Evolutionary conservation across 2,888 invertebrate species (phyloP).

Genomic region (Hirtodrosophila duncani): DNA sequence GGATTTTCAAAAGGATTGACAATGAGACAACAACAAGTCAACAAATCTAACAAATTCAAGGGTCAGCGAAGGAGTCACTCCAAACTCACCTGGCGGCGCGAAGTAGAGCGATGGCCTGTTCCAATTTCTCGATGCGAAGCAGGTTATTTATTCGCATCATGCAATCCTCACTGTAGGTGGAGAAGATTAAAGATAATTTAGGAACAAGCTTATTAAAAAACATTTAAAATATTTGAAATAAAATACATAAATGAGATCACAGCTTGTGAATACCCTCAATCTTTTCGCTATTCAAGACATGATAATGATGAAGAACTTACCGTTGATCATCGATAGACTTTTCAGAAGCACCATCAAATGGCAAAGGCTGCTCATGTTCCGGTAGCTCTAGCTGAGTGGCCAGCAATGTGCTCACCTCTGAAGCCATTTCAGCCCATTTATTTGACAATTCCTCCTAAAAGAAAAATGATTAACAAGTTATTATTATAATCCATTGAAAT

Average conservation of each 20-base stretch:
- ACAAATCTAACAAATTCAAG: too few relatives aligned
- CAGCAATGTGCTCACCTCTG: constrained; percentile 82
- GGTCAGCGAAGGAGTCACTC: too few relatives aligned
- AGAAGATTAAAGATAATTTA: constrained; percentile 41
- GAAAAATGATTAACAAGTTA: too few relatives aligned
- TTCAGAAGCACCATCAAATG: constrained; percentile 92
- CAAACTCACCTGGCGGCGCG: constrained; percentile 85
- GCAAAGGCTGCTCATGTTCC: constrained; percentile 82
- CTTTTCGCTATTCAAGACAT: neutral
- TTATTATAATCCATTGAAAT: too few relatives aligned
- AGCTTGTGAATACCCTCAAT: too few relatives aligned
- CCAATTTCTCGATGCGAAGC: constrained; percentile 85
- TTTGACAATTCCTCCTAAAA: constrained; percentile 78
- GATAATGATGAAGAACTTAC: constrained; percentile 79
- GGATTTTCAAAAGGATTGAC: constrained; percentile 45
- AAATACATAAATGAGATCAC: constrained; percentile 8
- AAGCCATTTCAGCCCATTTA: constrained; percentile 83
- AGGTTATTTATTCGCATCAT: constrained; percentile 91
- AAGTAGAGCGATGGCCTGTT: constrained; percentile 88
- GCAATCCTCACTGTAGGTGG: constrained; percentile 85
- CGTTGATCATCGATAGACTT: constrained; percentile 92
- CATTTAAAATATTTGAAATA: constrained; percentile 42
- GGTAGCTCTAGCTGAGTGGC: constrained; percentile 78
- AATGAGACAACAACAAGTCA: neutral
- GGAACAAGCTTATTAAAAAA: too few relatives aligned